phyloP scores from a whole-genome alignment of 2,113 vertebrate species.

The Pycnonotus jocosus region DNA sequence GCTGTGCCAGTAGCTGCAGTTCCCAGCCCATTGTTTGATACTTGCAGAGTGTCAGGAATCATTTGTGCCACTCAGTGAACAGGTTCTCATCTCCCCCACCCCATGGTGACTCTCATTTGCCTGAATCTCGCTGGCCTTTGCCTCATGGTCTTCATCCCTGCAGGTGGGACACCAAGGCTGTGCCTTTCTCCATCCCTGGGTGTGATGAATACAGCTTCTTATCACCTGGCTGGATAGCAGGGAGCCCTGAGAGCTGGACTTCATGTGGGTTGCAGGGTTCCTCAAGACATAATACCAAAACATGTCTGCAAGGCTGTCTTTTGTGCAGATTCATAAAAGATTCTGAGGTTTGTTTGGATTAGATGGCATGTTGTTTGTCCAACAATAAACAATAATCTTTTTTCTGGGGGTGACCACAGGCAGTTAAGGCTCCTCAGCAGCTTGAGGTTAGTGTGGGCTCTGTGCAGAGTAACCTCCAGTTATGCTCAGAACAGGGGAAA shows the following conservation, averaged over 20 bases:
- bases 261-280: neutral
- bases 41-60: neutral
- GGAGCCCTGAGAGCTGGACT: neutral
- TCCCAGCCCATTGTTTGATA: neutral
- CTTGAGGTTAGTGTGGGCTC: neutral
- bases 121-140: neutral
- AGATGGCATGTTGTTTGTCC: neutral
- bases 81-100: neutral
- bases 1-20: neutral
- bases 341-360: fast-evolving
- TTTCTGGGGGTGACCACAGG: too few species aligned
- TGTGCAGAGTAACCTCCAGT: neutral
- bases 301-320: neutral
- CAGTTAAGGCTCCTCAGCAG: neutral
- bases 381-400: neutral
- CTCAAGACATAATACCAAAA: neutral
- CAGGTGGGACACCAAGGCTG: neutral
- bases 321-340: neutral
- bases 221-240: neutral
- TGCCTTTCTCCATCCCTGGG: neutral
- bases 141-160: neutral
- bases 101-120: neutral
- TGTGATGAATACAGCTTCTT: neutral
- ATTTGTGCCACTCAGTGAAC: too few species aligned
- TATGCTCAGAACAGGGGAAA: neutral